Percentiles rank a stretch among this genome's conserved stretches.
phyloP scores from a whole-genome alignment of 2,797 vertebrate species.

The Hydrocynus forskahlii region DNA sequence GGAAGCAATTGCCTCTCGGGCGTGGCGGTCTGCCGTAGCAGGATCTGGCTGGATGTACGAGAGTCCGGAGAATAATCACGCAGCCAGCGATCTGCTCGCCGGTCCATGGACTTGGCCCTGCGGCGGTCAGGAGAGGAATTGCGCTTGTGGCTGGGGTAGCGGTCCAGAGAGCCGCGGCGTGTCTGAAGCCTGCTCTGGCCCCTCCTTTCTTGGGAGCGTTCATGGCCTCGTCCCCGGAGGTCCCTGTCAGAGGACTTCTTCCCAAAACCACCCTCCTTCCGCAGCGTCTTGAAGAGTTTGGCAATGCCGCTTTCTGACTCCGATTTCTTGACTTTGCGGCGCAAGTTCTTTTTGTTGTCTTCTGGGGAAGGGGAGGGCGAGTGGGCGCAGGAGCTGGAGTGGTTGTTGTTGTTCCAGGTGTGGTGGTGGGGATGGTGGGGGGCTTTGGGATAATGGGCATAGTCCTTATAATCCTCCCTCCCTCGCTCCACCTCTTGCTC shows the following conservation, averaged over 20 bases:
- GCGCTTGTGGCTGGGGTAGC: conserved; percentile 81
- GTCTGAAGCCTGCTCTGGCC: conserved; percentile 71
- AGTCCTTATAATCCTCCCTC: conserved; percentile 83
- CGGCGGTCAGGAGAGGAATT: conserved; percentile 84
- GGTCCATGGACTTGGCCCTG: conserved; percentile 82
- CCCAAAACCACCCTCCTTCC: conserved; percentile 81
- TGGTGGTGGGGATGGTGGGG: conserved; percentile 85
- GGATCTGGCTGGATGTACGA: conserved; percentile 54
- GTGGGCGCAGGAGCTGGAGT: conserved; percentile 74
- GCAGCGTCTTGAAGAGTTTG: conserved; percentile 81
- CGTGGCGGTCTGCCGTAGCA: conserved; percentile 60
- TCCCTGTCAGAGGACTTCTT: conserved; percentile 79
- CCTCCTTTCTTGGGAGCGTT: conserved; percentile 75
- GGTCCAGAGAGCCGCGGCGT: conserved; percentile 87
- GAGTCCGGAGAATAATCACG: conserved; percentile 83
- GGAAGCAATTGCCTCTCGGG: conserved; percentile 72
- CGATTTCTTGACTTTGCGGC: conserved; percentile 80
- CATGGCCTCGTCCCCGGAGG: conserved; percentile 71
- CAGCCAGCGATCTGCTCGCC: conserved; percentile 76
- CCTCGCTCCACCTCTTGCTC: conserved; percentile 74
- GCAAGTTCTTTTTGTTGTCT: conserved; percentile 79
- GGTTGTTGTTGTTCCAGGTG: conserved; percentile 76
- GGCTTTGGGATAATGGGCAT: conserved; percentile 74
- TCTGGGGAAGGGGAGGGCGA: conserved; percentile 73
- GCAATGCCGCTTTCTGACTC: conserved; percentile 83